Evolutionary conservation across 2,888 invertebrate genomes (phyloP), one percentile per base, ranked within the genome.

Genomic region (Drosophila fulvimacula): DNA sequence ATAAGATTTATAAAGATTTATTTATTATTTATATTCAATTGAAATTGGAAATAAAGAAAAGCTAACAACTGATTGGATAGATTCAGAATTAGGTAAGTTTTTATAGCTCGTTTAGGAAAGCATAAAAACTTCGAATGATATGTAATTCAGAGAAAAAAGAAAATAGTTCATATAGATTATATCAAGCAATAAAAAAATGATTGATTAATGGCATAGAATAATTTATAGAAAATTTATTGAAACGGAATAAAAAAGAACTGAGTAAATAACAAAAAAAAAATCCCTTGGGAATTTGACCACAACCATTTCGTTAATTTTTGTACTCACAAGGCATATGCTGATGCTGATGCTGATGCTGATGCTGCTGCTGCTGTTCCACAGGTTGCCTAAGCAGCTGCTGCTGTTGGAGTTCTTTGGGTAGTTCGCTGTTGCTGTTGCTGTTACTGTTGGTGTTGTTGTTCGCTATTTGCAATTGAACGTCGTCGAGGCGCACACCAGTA

Each of bases 321-420:
- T 13, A 49, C 73, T 73, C 15, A 72, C 73, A 41, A 6, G 58
- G 59, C 17, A 53, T 32, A 42, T 41, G 48, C 17, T 44, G 39
- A 0, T 67, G 48, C 13, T 44, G 48, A 6, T 44, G 44, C 17
- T 62, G 39, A n/a, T n/a, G 44, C 13, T 56, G 39, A 0, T 67
- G 48, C 13, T 44, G 48, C 13, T 44, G 44, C 17, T 62, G 39
- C 0, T 62, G 39, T 0, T 36, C 55, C 13, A 17, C 27, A 10
- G 52, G 41, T 19, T 27, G 53, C 1, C n/a, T 6, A 3, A 21
- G 48, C 9, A 46, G 44, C 5, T 36, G 49, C 5, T 39, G 44
- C n/a, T 49, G 41, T 11, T 11, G 46, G 21, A 24, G 36, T 9
- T 41, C 24, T 5, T 27, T 27, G 0, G 38, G 46, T 15, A 34